Percentiles rank a stretch among this genome's conserved stretches.
Conservation (phyloP, 1,140 invertebrate species). For the Macrocentrus cingulum region DNA sequence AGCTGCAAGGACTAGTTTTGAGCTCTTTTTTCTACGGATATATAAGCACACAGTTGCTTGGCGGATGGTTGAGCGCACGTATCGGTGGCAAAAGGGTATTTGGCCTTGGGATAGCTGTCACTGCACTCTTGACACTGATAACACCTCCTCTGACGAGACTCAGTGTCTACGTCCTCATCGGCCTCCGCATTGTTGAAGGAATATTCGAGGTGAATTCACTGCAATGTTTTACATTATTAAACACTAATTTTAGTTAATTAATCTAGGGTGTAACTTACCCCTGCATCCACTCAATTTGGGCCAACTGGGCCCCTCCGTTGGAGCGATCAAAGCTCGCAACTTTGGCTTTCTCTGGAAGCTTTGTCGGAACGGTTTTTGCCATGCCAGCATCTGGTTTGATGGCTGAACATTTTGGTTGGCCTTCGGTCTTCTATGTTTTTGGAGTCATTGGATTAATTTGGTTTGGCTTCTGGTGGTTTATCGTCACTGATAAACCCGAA, state of each 20-base stretch:
- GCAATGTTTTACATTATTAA: background rate
- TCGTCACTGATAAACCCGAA: constrained; percentile 76
- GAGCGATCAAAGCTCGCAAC: constrained; percentile 79
- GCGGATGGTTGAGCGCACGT: constrained; percentile 72
- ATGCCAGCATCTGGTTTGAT: constrained; percentile 76
- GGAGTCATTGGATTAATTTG: constrained; percentile 74
- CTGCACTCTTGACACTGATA: constrained; percentile 79
- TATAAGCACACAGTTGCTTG: constrained; percentile 72
- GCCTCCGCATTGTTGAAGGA: constrained; percentile 81
- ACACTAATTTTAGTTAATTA: background rate
- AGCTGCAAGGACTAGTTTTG: constrained; percentile 77
- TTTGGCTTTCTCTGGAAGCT: constrained; percentile 80
- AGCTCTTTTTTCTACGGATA: constrained; percentile 89
- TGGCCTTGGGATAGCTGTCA: constrained; percentile 77
- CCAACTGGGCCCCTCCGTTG: constrained; percentile 82
- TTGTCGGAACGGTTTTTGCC: constrained; percentile 79
- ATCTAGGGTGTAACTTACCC: constrained; percentile 86
- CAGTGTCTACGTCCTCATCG: constrained; percentile 71
- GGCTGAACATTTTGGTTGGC: constrained; percentile 77
- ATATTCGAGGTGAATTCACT: constrained; percentile 74
- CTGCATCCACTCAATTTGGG: constrained; percentile 85
- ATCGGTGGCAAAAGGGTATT: constrained; percentile 74
- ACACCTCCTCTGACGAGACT: constrained; percentile 76
- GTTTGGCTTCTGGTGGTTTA: constrained; percentile 69
- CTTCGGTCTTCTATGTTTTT: constrained; percentile 86